These are phyloP conservation scores for Clarias platycephalus DNA, from an alignment of 2,797 vertebrate species.

Conservation along the genomic window DNA sequence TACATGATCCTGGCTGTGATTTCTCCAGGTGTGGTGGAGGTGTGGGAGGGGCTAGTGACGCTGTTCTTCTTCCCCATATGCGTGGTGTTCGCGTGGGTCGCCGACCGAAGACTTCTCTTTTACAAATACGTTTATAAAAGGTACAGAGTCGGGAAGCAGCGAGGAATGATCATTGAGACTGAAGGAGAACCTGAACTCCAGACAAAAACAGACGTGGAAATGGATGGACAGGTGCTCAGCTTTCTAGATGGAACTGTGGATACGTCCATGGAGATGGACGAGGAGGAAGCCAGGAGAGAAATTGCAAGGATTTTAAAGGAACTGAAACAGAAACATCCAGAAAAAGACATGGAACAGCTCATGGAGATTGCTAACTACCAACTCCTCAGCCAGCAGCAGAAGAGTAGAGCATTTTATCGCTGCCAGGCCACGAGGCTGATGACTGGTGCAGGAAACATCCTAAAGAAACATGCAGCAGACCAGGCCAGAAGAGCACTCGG, in stretches of 20 bases:
- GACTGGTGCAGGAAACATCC: conserved; percentile 89
- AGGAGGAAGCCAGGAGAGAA: conserved; percentile 86
- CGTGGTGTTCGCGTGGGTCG: conserved; percentile 90
- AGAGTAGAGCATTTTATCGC: conserved; percentile 92
- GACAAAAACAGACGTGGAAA: conserved; percentile 86
- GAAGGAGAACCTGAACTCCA: conserved; percentile 86
- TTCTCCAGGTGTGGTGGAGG: conserved; percentile 89
- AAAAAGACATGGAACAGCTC: conserved; percentile 89
- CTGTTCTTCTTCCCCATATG: conserved; percentile 95
- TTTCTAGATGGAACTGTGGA: conserved; percentile 78
- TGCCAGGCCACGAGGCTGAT: conserved; percentile 92
- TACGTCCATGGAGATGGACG: conserved; percentile 79
- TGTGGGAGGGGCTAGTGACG: conserved; percentile 96
- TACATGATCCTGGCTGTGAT: conserved; percentile 93
- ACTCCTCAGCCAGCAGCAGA: conserved; percentile 88
- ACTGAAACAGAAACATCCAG: conserved; percentile 91
- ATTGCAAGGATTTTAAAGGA: conserved; percentile 90
- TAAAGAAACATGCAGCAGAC: conserved; percentile 89
- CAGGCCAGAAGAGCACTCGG: conserved; percentile 84
- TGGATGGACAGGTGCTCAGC: conserved; percentile 86
- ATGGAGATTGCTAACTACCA: conserved; percentile 92
- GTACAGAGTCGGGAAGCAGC: conserved; percentile 87
- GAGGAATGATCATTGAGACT: conserved; percentile 91
- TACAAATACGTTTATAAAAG: conserved; percentile 94
- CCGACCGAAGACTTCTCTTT: conserved; percentile 92